Base-by-base conservation (phyloP, 2,888 invertebrate genomes). In the Cheilosia urbana region DNA sequence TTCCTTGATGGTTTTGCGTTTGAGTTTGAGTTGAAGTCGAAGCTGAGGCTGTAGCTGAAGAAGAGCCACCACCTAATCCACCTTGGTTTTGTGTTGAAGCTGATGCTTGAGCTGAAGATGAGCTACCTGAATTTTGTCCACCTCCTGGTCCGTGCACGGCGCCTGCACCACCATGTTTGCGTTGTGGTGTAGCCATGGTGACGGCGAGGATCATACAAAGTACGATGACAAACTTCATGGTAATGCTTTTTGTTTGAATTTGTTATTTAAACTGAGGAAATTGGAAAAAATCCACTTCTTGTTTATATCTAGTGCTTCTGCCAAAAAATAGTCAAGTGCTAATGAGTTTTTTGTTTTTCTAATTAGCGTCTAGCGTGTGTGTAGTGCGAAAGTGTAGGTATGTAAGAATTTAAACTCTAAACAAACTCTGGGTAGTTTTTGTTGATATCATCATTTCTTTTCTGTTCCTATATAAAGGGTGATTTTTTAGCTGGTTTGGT, bases 181-280 rank as follows among this genome's bases (percentile, higher is more conserved):
- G 51, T 17, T 79, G 42, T 24, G 83, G 83, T 6, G 34, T 3
- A 11, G 79, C 69, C 49, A 69, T 40, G 9, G 51, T 57, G 17
- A 79, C 55, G 9, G 58, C 73, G 13, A 84, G 30, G 13, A 84
- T 15, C 73, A 84, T 34, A n/a, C 78, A 69, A 19, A 83, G 42
- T 37, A 75, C 27, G 27, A 84, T 65, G 1, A 57, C 62, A 30
- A 62, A 17, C 71, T 71, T 78, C 78, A 78, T 78, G 21, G 19
- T 57, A 11, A 21, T 57, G 55, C 24, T 66, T 55, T 66, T 45
- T 62, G 42, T 42, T 53, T 53, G 34, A 69, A 60, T 53, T 47
- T 49, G 0, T 13, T 13, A 60, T 24, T 73, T 37, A 30, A 66
- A 65, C 65, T 53, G 60, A 60, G 3, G 34, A 60, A 42, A 2